Evolutionary conservation across 37 sponge, comb jelly and placozoan genomes (phyloP), one percentile per base, ranked within the genome.

Genomic region (Chondrosia reniformis): DNA sequence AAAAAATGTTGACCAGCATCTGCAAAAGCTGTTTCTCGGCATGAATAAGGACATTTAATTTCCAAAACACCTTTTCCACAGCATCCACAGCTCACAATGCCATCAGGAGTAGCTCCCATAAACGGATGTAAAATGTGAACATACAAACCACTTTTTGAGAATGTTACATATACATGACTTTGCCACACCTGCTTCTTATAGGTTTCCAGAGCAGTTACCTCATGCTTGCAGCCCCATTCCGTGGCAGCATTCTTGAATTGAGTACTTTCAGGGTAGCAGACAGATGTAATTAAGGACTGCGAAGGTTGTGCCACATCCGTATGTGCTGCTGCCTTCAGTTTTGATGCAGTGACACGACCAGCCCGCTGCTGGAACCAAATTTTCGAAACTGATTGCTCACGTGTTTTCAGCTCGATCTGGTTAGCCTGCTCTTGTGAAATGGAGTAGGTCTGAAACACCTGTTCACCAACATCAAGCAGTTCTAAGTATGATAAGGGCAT

Each of bases 341-440:
- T 33, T 27, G 87, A 87, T 49, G 82, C 87, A 34, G 82, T 87
- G 15, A 87, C 83, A 15, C 78, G 78, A 21, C 87, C 87, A 15
- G 87, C 78, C 42, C 87, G 34, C 55, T 87, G 83, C 34, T 82
- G 82, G 49, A 82, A 87, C 87, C 87, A 87, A 0, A 81, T 17
- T 21, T 46, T 75, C 25, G 73, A 71, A 12, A 9, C 22, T 22
- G 87, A 39, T 61, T 86, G 81, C 30, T n/a, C 45, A 28, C 73
- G 13, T 30, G 87, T 81, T 22, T 63, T 22, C 63, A 62, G 33
- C 59, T 82, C 82, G 22, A 82, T 66, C 28, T 27, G 15, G 63
- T 61, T 62, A 21, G 65, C 76, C 17, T 46, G 33, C 24, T 80
- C 67, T 27, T 45, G 64, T 34, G 86, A 33, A 22, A 81, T 54